Evolutionary conservation across 1,140 invertebrate genomes (phyloP), one percentile per base, ranked within the genome.

Genomic region (Zaprionus ornatus): DNA sequence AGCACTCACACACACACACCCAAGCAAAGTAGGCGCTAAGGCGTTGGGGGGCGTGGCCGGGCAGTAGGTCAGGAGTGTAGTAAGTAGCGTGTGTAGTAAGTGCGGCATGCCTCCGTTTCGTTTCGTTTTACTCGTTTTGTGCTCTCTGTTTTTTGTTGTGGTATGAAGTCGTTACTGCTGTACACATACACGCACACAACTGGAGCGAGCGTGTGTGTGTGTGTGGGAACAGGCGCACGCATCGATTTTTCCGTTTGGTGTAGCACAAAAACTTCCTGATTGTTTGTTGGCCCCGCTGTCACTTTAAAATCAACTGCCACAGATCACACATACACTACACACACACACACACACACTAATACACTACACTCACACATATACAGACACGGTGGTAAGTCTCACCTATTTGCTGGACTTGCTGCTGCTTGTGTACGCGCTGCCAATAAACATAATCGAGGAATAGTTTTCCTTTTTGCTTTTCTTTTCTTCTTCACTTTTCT

Each of bases 181-280:
- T 29, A 57, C 50, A 52, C 32, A 19, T 27, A 56, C 27, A 63
- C 48, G 32, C 56, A 29, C 35, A 15, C 19, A 15, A 40, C 50
- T 42, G 35, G 48, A 65, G 40, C 76, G 63, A 66, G 67, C 74
- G 72, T 79, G 25, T 60, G 45, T 68, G 35, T 68, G 71, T 70
- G 32, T 74, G 79, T 68, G 65, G 66, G 56, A 74, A 73, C 57
- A 78, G 76, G 78, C 84, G 80, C 84, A 87, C 84, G 84, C 84
- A 87, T 87, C 84, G 84, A 87, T 87, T 87, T 87, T 87, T 87
- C 85, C 77, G 80, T 87, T 86, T 66, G 73, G 80, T 82, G 73
- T 86, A 86, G 77, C 83, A 83, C 80, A 70, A 80, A 77, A 84
- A 78, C 85, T 88, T 87, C 71, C 80, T 87, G 77, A 85, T 85